These are phyloP conservation scores for Frankliniella fusca DNA, from an alignment of 2,888 invertebrate genomes.

Conservation along the genomic window DNA sequence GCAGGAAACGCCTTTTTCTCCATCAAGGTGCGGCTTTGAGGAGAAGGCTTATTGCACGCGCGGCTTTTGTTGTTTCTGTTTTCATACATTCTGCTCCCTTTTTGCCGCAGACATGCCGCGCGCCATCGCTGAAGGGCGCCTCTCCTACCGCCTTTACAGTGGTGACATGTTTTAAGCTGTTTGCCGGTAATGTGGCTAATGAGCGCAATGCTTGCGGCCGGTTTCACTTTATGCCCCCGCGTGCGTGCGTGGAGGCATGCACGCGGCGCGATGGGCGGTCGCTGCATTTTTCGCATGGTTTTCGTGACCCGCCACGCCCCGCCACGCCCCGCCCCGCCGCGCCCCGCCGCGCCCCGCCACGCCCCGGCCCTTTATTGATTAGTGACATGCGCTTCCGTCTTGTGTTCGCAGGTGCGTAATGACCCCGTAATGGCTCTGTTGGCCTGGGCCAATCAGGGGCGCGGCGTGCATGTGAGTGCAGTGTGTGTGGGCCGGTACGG, in stretches of 20 bases:
- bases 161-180: neutral
- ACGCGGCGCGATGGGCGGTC: slow-evolving; percentile 20
- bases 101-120: neutral
- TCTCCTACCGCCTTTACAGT: too few relatives aligned
- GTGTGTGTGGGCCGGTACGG: neutral
- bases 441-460: neutral
- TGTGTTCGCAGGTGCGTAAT: slow-evolving; percentile 1
- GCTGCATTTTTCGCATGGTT: slow-evolving; percentile 11
- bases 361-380: slow-evolving; percentile 1
- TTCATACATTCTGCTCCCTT: neutral
- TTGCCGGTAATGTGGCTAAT: slow-evolving; percentile 17
- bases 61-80: neutral
- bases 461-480: neutral
- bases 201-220: neutral
- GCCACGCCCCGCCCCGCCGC: neutral
- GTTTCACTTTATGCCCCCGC: neutral
- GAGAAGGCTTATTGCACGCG: too few relatives aligned
- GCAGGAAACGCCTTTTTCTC: too few relatives aligned
- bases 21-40: too few relatives aligned
- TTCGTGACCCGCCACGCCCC: slow-evolving; percentile 1
- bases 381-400: neutral
- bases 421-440: neutral
- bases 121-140: too few relatives aligned
- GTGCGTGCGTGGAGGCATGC: slow-evolving; percentile 14
- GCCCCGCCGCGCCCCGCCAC: neutral